Percentiles rank a stretch among this genome's conserved stretches.
Conservation (phyloP, 1,140 invertebrate genomes). For the Nebria ingens region DNA sequence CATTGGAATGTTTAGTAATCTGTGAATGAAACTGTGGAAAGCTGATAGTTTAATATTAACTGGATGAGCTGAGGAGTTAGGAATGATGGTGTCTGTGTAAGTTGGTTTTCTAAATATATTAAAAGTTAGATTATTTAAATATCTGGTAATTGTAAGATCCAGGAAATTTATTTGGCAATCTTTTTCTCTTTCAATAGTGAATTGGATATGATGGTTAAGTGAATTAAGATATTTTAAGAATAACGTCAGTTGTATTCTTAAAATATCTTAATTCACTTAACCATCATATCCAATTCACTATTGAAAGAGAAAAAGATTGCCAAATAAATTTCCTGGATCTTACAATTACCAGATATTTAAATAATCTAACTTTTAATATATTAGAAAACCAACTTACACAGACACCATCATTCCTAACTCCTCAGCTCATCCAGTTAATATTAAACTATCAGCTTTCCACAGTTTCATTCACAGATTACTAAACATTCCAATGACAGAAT, state of each 20-base stretch:
- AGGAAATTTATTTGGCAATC: background rate
- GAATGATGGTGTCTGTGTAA: too few species aligned
- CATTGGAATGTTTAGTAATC: background rate
- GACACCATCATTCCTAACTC: background rate
- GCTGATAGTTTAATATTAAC: background rate
- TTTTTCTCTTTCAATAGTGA: background rate
- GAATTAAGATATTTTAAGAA: background rate
- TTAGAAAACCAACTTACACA: background rate
- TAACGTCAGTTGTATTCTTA: background rate
- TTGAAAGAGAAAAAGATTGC: background rate
- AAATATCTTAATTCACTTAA: background rate
- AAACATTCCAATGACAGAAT: background rate
- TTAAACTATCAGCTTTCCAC: background rate
- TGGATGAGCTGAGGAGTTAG: background rate
- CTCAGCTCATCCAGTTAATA: background rate
- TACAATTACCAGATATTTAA: background rate
- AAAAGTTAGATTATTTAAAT: background rate
- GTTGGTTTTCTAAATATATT: background rate
- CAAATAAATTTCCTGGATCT: too few species aligned
- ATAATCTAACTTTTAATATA: background rate
- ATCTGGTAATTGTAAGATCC: background rate
- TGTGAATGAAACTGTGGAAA: too few species aligned
- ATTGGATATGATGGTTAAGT: background rate
- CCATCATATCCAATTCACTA: background rate
- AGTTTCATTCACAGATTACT: background rate